Percentiles rank a stretch among this genome's conserved stretches.
These are phyloP conservation scores for Colistium nudipinnis DNA, from an alignment of 2,113 vertebrate genomes.

Conservation along the genomic window DNA sequence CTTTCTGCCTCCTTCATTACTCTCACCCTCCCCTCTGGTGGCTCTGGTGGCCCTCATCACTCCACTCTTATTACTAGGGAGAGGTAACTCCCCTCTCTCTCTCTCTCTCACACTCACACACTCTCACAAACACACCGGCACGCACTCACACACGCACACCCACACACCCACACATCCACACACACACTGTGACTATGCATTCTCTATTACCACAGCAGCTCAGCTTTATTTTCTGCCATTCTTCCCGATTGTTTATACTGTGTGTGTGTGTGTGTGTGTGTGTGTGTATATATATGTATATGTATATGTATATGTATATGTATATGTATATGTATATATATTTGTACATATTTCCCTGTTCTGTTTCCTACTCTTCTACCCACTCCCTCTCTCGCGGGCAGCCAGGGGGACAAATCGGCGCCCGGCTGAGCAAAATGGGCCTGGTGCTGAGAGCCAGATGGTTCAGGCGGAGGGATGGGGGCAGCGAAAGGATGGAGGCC, in stretches of 20 bases:
- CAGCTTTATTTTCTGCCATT: too few species aligned
- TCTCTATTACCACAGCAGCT: conserved; percentile 57
- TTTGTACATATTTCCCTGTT: conserved; percentile 1
- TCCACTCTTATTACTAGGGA: conserved; percentile 60
- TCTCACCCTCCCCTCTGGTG: conserved; percentile 61
- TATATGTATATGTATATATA: background rate
- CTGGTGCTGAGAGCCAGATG: conserved; percentile 78
- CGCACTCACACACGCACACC: conserved; percentile 11
- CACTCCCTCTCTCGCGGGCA: conserved; percentile 35
- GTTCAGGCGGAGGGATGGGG: conserved; percentile 66
- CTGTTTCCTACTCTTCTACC: conserved; percentile 41
- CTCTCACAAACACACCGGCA: conserved; percentile 1
- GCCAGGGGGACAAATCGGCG: conserved; percentile 75
- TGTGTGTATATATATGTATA: too few species aligned
- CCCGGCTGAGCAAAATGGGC: conserved; percentile 76
- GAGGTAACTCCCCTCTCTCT: conserved; percentile 23
- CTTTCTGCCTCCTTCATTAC: conserved; percentile 55
- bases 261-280: too few species aligned
- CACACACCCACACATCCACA: conserved; percentile 17
- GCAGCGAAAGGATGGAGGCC: conserved; percentile 58
- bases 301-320: background rate
- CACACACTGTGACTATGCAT: too few species aligned
- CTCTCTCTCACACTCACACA: background rate
- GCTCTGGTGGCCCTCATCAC: conserved; percentile 59
- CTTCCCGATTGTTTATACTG: too few species aligned